A percentile compares a stretch with the other conserved stretches of the same genome.
Evolutionary conservation across 2,888 invertebrate species (phyloP).

Genomic region (Cartodere bifasciata): DNA sequence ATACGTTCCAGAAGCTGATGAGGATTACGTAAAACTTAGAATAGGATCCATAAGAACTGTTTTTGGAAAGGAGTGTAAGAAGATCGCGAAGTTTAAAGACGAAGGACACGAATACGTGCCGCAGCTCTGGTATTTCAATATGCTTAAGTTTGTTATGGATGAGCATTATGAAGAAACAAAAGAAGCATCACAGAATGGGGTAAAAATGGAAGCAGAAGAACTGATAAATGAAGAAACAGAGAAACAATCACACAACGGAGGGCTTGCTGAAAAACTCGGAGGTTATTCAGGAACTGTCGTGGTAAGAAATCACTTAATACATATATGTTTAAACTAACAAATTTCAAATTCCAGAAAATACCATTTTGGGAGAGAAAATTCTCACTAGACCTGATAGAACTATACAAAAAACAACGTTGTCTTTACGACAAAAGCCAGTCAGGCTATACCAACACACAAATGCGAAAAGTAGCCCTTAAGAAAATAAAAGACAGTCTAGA

Average conservation of each 20-base stretch:
- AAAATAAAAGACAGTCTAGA: no score
- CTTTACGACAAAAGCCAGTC: no score
- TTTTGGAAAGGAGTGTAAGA: constrained; percentile 20
- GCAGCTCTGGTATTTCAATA: no score
- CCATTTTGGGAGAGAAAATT: constrained; percentile 19
- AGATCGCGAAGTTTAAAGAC: no score
- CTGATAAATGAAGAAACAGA: no score
- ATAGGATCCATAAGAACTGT: constrained; percentile 18
- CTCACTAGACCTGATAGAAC: constrained; percentile 18
- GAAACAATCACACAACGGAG: no score
- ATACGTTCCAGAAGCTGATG: constrained; percentile 19
- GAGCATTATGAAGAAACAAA: no score
- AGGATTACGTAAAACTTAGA: constrained; percentile 19
- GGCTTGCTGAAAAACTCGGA: constrained; percentile 5
- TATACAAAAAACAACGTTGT: constrained; percentile 19
- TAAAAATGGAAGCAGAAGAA: constrained; percentile 13
- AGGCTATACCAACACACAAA: constrained; percentile 12
- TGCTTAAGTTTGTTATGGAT: no score
- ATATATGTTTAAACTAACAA: constrained; percentile 1
- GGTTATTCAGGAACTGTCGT: constrained; percentile 9
- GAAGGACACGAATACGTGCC: no score
- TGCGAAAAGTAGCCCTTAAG: constrained; percentile 15
- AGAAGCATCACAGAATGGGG: no score
- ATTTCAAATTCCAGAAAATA: constrained; percentile 14
- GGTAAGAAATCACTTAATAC: constrained; percentile 11